Evolutionary conservation across 2,888 invertebrate species (phyloP).

Genomic region (Camptogramma bilineatum): DNA sequence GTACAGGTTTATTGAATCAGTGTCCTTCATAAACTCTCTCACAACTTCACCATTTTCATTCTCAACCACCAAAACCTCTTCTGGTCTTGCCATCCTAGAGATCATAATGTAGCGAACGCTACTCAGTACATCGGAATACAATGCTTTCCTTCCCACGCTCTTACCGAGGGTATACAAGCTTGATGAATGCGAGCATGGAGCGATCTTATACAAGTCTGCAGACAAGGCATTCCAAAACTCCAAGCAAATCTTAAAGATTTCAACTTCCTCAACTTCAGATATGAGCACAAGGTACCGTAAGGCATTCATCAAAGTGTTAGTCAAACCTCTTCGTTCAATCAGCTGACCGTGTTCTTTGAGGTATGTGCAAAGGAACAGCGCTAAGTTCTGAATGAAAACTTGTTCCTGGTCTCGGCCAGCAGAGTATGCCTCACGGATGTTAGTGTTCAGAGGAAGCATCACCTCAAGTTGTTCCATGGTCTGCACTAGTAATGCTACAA

Average conservation of each 20-base stretch:
- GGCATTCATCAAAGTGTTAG: constrained; percentile 92
- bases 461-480: constrained; percentile 96
- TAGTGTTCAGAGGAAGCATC: constrained; percentile 96
- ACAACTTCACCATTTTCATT: constrained; percentile 99
- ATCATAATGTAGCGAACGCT: constrained; percentile 99
- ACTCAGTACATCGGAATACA: constrained; percentile 93
- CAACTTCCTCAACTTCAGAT: constrained; percentile 99
- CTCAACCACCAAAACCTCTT: constrained; percentile 99
- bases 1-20: constrained; percentile 99
- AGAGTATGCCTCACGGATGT: constrained; percentile 97
- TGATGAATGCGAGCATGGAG: constrained; percentile 87
- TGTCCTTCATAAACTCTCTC: constrained; percentile 99
- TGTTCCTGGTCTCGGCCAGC: constrained; percentile 98
- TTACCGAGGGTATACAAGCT: constrained; percentile 73
- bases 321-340: constrained; percentile 92
- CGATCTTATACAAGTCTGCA: constrained; percentile 96
- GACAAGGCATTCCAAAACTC: constrained; percentile 99
- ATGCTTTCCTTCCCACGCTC: constrained; percentile 86
- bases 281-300: constrained; percentile 95
- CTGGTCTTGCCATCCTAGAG: constrained; percentile 99
- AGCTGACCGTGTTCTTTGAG: constrained; percentile 97
- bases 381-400: constrained; percentile 99
- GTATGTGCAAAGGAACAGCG: constrained; percentile 98
- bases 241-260: constrained; percentile 99
- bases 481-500: constrained; percentile 94